phyloP scores from a whole-genome alignment of 1,140 invertebrate genomes.

The Phymorhynchus buccinoides region DNA sequence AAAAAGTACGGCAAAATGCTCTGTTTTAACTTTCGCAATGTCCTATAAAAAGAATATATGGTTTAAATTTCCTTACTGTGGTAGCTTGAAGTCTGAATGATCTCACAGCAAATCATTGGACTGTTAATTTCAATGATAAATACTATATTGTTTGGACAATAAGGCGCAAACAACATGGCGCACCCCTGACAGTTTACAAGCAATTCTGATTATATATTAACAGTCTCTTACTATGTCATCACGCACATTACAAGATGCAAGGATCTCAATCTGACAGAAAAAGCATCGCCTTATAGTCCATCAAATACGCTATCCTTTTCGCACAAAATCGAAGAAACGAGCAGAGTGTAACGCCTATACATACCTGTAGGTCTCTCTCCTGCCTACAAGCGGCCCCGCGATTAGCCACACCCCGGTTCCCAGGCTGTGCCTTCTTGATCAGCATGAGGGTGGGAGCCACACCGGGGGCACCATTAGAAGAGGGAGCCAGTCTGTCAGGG shows the following conservation, averaged over 20 bases:
- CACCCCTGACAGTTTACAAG: too few species aligned
- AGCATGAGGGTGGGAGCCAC: neutral
- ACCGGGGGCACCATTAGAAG: neutral
- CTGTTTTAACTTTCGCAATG: neutral
- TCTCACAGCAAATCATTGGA: neutral
- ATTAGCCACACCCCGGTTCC: neutral
- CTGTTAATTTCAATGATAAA: neutral
- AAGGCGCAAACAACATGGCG: neutral
- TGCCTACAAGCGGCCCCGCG: neutral
- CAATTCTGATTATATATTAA: too few species aligned
- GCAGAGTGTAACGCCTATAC: too few species aligned
- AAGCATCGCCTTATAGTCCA: too few species aligned
- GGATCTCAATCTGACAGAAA: too few species aligned
- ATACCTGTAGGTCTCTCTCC: neutral
- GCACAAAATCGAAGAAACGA: too few species aligned
- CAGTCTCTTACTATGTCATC: too few species aligned
- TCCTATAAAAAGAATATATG: neutral
- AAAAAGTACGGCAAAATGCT: too few species aligned
- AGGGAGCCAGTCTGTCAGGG: neutral
- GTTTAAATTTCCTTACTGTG: neutral
- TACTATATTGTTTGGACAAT: neutral
- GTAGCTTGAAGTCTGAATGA: neutral
- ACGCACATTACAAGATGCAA: too few species aligned
- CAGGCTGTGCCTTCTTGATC: neutral
- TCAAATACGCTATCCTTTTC: too few species aligned